A percentile compares a stretch with the other conserved stretches of the same genome.
Evolutionary conservation across 1,140 invertebrate species (phyloP).

Genomic region (Chionoecetes opilio): DNA sequence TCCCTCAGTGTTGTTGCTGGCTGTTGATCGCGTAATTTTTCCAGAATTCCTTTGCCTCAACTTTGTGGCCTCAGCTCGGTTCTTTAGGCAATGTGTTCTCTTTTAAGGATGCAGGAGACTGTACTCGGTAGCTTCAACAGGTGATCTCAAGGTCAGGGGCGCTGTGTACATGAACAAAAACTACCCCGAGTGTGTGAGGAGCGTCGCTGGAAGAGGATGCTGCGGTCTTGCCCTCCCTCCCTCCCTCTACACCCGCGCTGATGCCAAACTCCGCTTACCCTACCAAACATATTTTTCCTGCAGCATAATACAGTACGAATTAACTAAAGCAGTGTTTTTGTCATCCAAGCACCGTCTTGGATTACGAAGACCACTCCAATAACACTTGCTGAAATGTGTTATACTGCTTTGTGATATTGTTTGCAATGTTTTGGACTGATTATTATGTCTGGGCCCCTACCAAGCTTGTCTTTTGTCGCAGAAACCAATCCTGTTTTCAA

Average conservation of each 20-base stretch:
- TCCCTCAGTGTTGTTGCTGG: background rate
- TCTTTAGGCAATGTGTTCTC: background rate
- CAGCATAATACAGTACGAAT: background rate
- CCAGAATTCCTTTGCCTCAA: background rate
- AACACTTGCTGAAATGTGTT: too few species aligned
- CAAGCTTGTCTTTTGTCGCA: too few species aligned
- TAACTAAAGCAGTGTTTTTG: background rate
- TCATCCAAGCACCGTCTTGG: background rate
- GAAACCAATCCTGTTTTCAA: too few species aligned
- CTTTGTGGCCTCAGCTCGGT: background rate
- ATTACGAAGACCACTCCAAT: too few species aligned
- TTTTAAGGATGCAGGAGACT: background rate
- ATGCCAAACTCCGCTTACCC: background rate
- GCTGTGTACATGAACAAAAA: conserved; percentile 11
- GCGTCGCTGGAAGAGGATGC: conserved; percentile 34
- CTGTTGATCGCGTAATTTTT: background rate
- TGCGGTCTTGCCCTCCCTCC: background rate
- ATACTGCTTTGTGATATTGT: too few species aligned
- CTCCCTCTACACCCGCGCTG: background rate
- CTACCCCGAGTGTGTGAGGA: background rate
- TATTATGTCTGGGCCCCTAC: too few species aligned
- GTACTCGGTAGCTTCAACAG: background rate
- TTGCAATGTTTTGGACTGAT: too few species aligned
- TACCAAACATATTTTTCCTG: background rate
- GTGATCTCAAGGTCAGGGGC: conserved; percentile 24